Evolutionary conservation across 2,797 vertebrate genomes (phyloP).

Genomic region (Enteromius unitaeniatus): DNA sequence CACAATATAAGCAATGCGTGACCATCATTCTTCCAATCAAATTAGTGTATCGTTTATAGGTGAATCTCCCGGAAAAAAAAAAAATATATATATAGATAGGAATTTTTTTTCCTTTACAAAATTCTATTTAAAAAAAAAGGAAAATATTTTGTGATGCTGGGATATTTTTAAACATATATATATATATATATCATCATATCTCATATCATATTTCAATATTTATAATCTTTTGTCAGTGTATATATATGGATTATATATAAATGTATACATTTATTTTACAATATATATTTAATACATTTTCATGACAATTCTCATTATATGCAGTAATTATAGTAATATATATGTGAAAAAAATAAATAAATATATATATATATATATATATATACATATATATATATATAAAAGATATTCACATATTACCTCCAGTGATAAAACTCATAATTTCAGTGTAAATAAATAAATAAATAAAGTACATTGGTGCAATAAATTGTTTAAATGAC

Average conservation of each 20-base stretch:
- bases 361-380: too few relatives aligned
- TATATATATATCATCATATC: too few relatives aligned
- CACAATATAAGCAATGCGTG: background rate
- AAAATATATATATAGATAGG: too few relatives aligned
- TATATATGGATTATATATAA: background rate
- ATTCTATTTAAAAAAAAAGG: too few relatives aligned
- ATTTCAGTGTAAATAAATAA: background rate
- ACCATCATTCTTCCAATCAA: background rate
- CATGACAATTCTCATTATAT: background rate
- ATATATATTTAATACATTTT: background rate
- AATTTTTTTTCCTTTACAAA: background rate
- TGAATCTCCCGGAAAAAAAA: background rate
- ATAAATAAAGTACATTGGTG: background rate
- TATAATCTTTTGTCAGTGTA: background rate
- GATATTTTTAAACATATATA: background rate
- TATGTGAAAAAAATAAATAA: too few relatives aligned
- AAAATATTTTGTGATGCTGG: background rate
- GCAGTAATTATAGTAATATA: too few relatives aligned
- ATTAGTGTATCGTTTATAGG: background rate
- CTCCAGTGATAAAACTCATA: background rate
- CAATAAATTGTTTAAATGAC: too few relatives aligned
- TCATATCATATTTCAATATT: background rate
- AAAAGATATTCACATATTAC: too few relatives aligned
- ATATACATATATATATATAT: too few relatives aligned
- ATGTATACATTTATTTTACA: background rate